Conservation (phyloP, 92 coral and sea anemone species). For the Meandrina meandrites region DNA sequence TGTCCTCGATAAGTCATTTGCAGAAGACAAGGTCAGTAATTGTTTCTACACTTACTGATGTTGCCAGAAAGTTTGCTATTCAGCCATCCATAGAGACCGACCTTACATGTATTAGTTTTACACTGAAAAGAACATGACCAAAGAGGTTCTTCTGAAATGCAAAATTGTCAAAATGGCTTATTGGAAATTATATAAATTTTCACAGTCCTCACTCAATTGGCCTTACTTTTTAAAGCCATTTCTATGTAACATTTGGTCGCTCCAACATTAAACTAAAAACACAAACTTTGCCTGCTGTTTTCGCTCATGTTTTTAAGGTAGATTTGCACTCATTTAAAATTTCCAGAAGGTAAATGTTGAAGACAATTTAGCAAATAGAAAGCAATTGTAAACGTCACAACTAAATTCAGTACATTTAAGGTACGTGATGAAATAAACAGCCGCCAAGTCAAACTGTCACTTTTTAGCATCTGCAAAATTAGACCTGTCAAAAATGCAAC, state of each 20-base stretch:
- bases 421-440: conserved; percentile 19
- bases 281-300: background rate
- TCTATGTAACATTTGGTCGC: background rate
- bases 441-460: background rate
- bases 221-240: background rate
- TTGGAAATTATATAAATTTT: background rate
- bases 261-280: background rate
- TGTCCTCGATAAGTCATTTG: background rate
- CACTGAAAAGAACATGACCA: background rate
- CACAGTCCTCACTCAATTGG: background rate
- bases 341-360: conserved; percentile 6
- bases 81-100: background rate
- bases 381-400: background rate
- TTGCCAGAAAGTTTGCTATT: background rate
- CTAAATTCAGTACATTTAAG: too few species aligned
- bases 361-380: background rate
- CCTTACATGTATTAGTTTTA: background rate
- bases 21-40: background rate
- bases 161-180: background rate
- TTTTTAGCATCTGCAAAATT: background rate
- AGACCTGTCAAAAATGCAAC: background rate
- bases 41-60: background rate
- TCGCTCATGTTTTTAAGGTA: background rate
- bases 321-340: conserved; percentile 11
- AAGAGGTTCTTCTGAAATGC: background rate